Evolutionary conservation across 2,797 vertebrate genomes (phyloP), one percentile per base, ranked within the genome.

Genomic region (Melanotaenia nigrans): DNA sequence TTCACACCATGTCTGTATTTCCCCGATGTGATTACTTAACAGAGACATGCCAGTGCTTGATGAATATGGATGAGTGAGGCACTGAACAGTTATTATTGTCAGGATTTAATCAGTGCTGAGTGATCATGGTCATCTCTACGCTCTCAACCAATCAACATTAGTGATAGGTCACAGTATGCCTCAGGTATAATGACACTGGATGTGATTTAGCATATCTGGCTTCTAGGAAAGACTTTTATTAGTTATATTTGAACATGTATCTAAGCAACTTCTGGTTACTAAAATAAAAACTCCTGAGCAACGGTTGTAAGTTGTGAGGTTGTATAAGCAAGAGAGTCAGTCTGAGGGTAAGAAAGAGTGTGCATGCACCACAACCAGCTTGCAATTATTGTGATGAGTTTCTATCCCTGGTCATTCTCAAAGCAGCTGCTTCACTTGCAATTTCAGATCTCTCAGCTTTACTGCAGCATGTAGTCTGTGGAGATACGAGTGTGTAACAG

Each of bases 21-120:
- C 68, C 65, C 62, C 9, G 55, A 69, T 75, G 74, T 79, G 67
- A 81, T 88, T 82, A 81, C 84, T 90, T 88, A 90, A 87, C 76
- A 77, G 77, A 87, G 67, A 81, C 77, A 84, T 83, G 86, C 71
- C 76, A 75, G 54, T 25, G 72, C 78, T 77, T 76, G 81, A 86
- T 90, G 79, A 89, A 89, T 89, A 88, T 83, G 68, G 73, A 79
- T 81, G 87, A 88, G 49, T 80, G 70, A 88, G 87, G 87, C 32
- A 56, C 82, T 70, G 69, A 76, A 77, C 75, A 57, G 77, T 85
- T 84, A 85, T 87, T 87, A 85, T 84, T 12, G 66, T 73, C 77
- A 64, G 85, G 71, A 83, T 90, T 92, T 90, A 92, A 93, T 92
- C 91, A 90, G 82, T 28, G 75, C 78, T 81, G 87, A 92, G 87